phyloP scores from a whole-genome alignment of 37 sponge, comb jelly and placozoan species.

The Mnemiopsis leidyi region DNA sequence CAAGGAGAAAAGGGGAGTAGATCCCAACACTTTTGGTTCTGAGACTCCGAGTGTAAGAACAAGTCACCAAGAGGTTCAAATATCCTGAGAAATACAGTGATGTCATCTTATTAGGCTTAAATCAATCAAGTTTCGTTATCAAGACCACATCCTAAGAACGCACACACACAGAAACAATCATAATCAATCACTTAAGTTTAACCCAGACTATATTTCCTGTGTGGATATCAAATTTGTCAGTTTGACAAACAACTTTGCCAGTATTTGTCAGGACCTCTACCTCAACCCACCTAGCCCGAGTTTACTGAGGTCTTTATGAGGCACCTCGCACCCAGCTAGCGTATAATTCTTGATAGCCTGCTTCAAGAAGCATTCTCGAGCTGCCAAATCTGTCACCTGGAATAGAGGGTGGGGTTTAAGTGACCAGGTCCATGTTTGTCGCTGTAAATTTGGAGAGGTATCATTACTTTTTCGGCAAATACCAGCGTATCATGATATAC shows the following conservation, averaged over 20 bases:
- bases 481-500: too few species aligned
- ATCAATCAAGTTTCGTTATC: too few species aligned
- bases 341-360: conserved; percentile 10
- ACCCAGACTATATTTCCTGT: too few species aligned
- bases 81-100: too few species aligned
- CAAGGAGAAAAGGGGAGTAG: conserved; percentile 34
- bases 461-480: too few species aligned
- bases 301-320: background rate
- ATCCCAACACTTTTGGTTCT: conserved; percentile 35
- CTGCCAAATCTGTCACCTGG: conserved; percentile 38
- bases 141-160: too few species aligned
- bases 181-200: too few species aligned
- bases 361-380: background rate
- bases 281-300: background rate
- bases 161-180: too few species aligned
- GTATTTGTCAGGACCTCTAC: background rate
- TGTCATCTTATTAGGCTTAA: too few species aligned
- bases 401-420: background rate
- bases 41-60: conserved; percentile 16
- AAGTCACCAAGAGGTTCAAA: conserved; percentile 13
- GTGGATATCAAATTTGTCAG: too few species aligned
- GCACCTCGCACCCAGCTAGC: conserved; percentile 15
- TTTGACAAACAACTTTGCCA: background rate
- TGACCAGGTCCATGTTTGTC: too few species aligned
- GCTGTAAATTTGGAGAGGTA: background rate